phyloP scores from a whole-genome alignment of 2,797 vertebrate species.

The Balearica regulorum region DNA sequence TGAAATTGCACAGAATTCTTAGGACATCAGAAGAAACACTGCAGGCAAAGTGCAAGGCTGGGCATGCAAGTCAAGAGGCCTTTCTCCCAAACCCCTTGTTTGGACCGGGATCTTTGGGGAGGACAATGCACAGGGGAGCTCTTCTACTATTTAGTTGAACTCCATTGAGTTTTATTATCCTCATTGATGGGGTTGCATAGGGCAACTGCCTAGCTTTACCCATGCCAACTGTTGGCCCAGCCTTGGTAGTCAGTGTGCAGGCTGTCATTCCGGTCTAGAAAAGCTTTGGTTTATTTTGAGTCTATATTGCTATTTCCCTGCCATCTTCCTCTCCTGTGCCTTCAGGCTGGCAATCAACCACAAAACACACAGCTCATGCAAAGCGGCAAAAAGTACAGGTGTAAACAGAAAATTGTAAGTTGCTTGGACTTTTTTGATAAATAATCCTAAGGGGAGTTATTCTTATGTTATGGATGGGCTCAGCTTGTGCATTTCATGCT shows the following conservation, averaged over 20 bases:
- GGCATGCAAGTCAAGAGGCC: not conserved
- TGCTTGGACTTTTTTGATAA: not conserved
- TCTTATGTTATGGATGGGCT: not conserved
- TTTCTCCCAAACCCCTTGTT: not conserved
- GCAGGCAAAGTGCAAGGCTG: not conserved
- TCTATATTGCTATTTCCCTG: not conserved
- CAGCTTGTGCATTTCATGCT: not conserved
- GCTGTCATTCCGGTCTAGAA: not conserved
- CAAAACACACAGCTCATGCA: not conserved
- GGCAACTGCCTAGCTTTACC: not conserved
- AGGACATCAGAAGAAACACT: fast-evolving
- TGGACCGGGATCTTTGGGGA: not conserved
- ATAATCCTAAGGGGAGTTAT: not conserved
- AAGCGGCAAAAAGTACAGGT: not conserved
- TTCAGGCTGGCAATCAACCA: not conserved
- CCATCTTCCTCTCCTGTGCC: not conserved
- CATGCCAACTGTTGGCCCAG: not conserved
- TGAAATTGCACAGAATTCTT: not conserved
- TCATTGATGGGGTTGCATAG: not conserved
- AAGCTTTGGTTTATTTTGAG: not conserved
- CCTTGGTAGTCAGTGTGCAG: not conserved
- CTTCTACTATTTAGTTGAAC: not conserved
- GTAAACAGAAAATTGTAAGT: not conserved
- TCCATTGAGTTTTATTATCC: not conserved
- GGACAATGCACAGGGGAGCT: not conserved